phyloP scores from a whole-genome alignment of 2,113 vertebrate species.

The Chaetura pelagica region DNA sequence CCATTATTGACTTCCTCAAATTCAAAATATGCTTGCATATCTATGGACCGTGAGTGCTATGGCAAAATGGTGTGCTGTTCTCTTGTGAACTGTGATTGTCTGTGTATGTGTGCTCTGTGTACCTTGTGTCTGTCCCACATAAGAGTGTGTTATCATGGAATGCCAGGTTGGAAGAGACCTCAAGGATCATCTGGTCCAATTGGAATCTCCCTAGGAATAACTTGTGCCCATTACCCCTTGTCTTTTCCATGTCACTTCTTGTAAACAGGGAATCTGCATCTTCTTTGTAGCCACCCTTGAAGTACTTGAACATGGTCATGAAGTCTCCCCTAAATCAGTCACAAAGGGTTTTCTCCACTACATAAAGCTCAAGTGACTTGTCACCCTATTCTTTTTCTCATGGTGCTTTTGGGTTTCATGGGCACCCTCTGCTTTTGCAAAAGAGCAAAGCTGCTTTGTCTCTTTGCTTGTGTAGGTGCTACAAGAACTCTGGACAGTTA shows the following conservation, averaged over 20 bases:
- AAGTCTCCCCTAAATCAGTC: background rate
- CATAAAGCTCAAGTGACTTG: background rate
- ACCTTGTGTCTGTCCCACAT: background rate
- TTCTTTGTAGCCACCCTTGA: too few species aligned
- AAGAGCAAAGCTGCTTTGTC: background rate
- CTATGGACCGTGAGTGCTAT: rapidly evolving
- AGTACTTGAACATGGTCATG: too few species aligned
- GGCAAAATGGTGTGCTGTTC: background rate
- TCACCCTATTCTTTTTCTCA: background rate
- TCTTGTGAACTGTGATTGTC: background rate
- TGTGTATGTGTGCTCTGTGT: rapidly evolving
- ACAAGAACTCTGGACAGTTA: background rate
- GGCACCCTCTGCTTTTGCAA: background rate
- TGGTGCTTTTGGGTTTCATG: background rate
- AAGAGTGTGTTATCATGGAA: too few species aligned
- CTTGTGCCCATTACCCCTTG: too few species aligned
- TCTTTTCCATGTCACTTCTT: too few species aligned
- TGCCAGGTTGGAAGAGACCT: too few species aligned
- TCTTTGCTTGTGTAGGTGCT: background rate
- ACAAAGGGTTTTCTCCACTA: background rate
- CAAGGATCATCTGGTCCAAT: too few species aligned
- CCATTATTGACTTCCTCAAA: background rate
- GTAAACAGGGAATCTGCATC: too few species aligned
- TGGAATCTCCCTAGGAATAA: too few species aligned
- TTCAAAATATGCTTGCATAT: background rate